Conservation (phyloP, 2,888 invertebrate genomes). For the Apantesis nais region DNA sequence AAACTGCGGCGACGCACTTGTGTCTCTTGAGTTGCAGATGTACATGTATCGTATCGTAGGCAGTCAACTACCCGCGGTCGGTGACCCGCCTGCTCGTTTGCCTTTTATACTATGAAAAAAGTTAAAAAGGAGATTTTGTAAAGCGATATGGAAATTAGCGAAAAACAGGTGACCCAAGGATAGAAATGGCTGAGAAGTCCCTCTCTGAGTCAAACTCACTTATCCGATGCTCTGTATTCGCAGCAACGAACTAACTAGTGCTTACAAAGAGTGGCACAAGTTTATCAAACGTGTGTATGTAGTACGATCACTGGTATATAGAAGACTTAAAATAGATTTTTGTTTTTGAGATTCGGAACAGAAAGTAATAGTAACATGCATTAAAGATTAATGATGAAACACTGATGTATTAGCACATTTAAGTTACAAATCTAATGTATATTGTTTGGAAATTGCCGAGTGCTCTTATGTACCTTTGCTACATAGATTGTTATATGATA, state of each 20-base stretch:
- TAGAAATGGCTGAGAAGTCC: neutral
- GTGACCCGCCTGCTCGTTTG: too few species aligned
- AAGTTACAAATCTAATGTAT: slow-evolving; percentile 27
- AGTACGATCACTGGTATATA: neutral
- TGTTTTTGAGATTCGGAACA: slow-evolving; percentile 47
- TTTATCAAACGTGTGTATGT: neutral
- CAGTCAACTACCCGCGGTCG: neutral
- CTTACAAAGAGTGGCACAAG: neutral
- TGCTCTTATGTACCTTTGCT: slow-evolving; percentile 8
- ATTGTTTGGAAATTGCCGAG: slow-evolving; percentile 5
- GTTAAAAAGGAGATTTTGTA: neutral
- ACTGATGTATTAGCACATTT: slow-evolving; percentile 44
- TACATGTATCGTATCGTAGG: neutral
- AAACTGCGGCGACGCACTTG: neutral
- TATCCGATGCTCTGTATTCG: neutral
- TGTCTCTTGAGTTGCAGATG: neutral
- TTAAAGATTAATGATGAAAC: slow-evolving; percentile 57
- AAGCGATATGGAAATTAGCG: neutral
- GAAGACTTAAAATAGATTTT: neutral
- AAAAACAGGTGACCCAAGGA: neutral
- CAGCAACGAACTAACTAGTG: neutral
- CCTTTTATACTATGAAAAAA: neutral
- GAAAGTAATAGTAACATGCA: slow-evolving; percentile 37
- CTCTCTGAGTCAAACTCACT: neutral
- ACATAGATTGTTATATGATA: slow-evolving; percentile 33